Evolutionary conservation across 2,113 vertebrate species (phyloP).

Genomic region (Pongo pygmaeus): DNA sequence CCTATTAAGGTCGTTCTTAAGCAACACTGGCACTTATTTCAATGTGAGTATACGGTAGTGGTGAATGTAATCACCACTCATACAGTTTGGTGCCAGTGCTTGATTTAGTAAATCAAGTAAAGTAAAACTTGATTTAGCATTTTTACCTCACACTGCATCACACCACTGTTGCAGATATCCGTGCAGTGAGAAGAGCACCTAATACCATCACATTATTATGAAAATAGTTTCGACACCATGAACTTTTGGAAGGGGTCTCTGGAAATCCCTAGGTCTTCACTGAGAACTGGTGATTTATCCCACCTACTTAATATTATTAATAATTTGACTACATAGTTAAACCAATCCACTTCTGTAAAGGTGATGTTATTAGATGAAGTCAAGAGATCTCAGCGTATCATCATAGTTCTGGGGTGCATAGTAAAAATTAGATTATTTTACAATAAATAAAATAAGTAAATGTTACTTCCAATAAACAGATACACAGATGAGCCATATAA

Average conservation of each 20-base stretch:
- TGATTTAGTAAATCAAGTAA: background rate
- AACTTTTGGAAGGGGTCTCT: background rate
- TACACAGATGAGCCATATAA: background rate
- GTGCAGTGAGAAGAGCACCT: background rate
- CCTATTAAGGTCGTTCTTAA: background rate
- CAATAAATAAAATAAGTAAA: background rate
- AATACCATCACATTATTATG: background rate
- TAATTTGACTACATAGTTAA: background rate
- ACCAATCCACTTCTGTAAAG: too few species aligned
- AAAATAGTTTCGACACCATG: background rate
- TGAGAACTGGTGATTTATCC: background rate
- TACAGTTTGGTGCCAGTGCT: background rate
- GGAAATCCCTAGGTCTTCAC: background rate
- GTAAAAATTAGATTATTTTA: background rate
- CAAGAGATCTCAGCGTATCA: background rate
- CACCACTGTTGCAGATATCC: background rate
- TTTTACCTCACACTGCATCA: too few species aligned
- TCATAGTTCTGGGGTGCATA: background rate
- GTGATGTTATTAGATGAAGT: background rate
- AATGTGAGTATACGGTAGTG: too few species aligned
- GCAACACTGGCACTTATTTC: background rate
- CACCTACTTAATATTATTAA: background rate
- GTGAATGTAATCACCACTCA: rapidly evolving
- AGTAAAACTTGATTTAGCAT: background rate
- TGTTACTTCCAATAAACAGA: background rate